Percentiles rank a stretch among this genome's conserved stretches.
phyloP scores from a whole-genome alignment of 2,113 vertebrate species.

The Leptocoma aspasia region DNA sequence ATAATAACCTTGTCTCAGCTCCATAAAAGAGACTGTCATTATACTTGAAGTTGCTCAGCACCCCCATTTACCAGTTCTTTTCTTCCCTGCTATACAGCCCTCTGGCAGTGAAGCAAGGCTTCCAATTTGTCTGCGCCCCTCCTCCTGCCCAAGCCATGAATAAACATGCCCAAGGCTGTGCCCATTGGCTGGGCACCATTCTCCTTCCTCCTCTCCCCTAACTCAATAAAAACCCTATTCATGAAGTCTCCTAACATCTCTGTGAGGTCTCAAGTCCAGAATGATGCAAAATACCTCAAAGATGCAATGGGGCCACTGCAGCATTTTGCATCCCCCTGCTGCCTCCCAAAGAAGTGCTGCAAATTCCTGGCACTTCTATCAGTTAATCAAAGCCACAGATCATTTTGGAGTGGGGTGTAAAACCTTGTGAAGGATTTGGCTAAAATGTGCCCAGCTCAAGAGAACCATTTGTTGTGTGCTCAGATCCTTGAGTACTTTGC shows the following conservation, averaged over 20 bases:
- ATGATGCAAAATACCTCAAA: not conserved
- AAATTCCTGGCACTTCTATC: not conserved
- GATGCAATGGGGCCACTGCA: not conserved
- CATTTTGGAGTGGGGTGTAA: accelerated
- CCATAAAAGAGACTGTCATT: not conserved
- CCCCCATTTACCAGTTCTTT: not conserved
- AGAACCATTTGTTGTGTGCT: not conserved
- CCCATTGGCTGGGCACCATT: not conserved
- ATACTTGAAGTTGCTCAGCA: not conserved
- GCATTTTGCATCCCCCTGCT: not conserved
- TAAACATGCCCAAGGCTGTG: not conserved
- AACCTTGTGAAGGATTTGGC: not conserved
- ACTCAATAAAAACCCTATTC: not conserved
- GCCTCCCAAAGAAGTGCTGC: not conserved
- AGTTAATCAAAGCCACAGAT: not conserved
- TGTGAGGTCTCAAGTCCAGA: not conserved
- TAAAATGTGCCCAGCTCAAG: not conserved
- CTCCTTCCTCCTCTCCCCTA: not conserved
- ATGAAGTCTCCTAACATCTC: not conserved
- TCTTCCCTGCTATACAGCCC: not conserved
- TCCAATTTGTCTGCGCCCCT: no score
- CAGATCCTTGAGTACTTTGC: not conserved
- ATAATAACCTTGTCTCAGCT: not conserved
- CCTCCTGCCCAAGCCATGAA: not conserved
- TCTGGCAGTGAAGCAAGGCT: not conserved